A percentile compares a stretch with the other conserved stretches of the same genome.
phyloP scores from a whole-genome alignment of 2,888 invertebrate species.

The Harpalus rufipes region DNA sequence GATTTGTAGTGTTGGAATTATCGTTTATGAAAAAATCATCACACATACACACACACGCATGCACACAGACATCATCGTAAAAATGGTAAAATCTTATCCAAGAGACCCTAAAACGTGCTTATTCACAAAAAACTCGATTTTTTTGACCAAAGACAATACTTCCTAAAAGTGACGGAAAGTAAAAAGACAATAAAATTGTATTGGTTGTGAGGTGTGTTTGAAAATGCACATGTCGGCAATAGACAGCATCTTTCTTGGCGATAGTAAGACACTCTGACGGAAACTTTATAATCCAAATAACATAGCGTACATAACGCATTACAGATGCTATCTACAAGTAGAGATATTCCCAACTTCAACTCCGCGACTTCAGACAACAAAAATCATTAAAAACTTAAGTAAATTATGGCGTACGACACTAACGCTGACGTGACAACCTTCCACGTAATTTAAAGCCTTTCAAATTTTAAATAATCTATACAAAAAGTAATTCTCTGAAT shows the following conservation, averaged over 20 bases:
- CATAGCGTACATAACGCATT: constrained; percentile 42
- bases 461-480: constrained; percentile 51
- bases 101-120: no score
- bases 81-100: no score
- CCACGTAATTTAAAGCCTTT: constrained; percentile 45
- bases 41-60: no score
- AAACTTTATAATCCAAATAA: constrained; percentile 46
- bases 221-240: constrained; percentile 16
- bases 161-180: no score
- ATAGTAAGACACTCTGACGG: constrained; percentile 19
- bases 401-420: constrained; percentile 46
- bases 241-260: constrained; percentile 31
- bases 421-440: constrained; percentile 53
- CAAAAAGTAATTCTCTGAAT: constrained; percentile 56
- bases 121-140: no score
- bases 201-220: background rate
- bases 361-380: constrained; percentile 9
- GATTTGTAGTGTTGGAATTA: no score
- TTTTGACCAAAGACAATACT: no score
- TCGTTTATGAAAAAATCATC: no score
- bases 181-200: no score
- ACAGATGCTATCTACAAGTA: constrained; percentile 12
- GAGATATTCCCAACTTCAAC: constrained; percentile 10
- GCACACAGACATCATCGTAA: no score
- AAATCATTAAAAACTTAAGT: constrained; percentile 18